Conservation (phyloP, 1,140 invertebrate species). For the Triops cancriformis region DNA sequence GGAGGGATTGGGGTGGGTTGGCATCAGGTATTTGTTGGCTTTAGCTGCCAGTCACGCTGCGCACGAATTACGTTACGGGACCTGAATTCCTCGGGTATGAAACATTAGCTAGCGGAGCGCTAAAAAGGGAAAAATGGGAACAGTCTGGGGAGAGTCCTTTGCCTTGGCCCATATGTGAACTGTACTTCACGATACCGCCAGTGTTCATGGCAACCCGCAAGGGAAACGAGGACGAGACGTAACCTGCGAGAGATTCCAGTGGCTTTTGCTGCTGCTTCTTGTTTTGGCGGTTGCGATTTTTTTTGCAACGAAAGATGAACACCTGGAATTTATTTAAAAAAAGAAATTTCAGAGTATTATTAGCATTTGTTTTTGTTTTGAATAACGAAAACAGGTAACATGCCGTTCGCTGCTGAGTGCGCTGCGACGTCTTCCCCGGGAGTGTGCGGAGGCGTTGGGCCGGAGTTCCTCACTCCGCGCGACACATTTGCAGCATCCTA, state of each 20-base stretch:
- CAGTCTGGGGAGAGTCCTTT: not conserved
- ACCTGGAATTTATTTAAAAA: no score
- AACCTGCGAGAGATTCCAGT: not conserved
- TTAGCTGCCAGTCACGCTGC: not conserved
- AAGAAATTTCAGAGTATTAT: not conserved
- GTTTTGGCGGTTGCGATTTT: no score
- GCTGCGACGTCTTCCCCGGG: not conserved
- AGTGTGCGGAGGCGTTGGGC: not conserved
- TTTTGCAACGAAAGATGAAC: no score
- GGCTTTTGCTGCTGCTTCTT: no score
- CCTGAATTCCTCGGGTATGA: not conserved
- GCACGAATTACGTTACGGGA: conserved; percentile 12
- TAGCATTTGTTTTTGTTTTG: not conserved
- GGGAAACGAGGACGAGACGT: not conserved
- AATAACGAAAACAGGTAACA: not conserved
- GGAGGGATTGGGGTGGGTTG: not conserved
- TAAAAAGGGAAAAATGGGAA: conserved; percentile 10
- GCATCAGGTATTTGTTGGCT: not conserved
- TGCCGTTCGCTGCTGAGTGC: not conserved
- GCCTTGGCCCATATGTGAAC: not conserved
- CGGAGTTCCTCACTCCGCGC: conserved; percentile 3
- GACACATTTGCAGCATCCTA: conserved; percentile 38
- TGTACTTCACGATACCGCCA: not conserved
- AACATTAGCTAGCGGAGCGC: not conserved
- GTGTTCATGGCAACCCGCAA: not conserved